Conservation (phyloP, 1,140 invertebrate species). For the Triops longicaudatus region DNA sequence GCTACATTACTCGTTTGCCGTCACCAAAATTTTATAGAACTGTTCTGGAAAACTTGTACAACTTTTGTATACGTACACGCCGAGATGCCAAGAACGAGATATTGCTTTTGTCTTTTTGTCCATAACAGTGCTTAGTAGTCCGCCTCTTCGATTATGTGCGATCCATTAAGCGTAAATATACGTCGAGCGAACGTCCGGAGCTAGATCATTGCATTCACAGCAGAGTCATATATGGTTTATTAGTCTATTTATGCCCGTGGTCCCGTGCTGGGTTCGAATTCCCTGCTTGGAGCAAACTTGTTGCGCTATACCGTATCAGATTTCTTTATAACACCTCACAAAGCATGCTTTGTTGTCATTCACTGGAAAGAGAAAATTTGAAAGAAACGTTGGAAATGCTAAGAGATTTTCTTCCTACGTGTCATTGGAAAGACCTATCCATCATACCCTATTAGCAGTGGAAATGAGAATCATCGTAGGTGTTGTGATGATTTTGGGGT, state of each 20-base stretch:
- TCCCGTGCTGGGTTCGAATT: not conserved
- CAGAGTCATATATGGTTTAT: not conserved
- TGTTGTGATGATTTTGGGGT: not conserved
- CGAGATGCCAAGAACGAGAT: no score
- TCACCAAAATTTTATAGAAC: no score
- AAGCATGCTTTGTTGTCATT: not conserved
- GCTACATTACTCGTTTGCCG: no score
- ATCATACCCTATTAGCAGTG: not conserved
- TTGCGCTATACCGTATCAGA: not conserved
- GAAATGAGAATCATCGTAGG: not conserved
- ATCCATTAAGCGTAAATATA: not conserved
- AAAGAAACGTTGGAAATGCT: not conserved
- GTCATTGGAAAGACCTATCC: not conserved
- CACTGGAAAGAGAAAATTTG: not conserved
- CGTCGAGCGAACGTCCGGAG: not conserved
- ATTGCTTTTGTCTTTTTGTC: no score
- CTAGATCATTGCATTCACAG: not conserved
- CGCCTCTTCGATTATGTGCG: no score
- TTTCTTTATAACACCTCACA: not conserved
- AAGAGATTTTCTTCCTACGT: not conserved
- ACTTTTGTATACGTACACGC: no score
- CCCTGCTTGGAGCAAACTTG: not conserved
- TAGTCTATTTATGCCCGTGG: constrained; percentile 2
- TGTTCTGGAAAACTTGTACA: no score
- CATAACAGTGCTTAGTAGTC: no score